Evolutionary conservation across 1,140 invertebrate species (phyloP), one percentile per base, ranked within the genome.

Genomic region (Bombus terrestris): DNA sequence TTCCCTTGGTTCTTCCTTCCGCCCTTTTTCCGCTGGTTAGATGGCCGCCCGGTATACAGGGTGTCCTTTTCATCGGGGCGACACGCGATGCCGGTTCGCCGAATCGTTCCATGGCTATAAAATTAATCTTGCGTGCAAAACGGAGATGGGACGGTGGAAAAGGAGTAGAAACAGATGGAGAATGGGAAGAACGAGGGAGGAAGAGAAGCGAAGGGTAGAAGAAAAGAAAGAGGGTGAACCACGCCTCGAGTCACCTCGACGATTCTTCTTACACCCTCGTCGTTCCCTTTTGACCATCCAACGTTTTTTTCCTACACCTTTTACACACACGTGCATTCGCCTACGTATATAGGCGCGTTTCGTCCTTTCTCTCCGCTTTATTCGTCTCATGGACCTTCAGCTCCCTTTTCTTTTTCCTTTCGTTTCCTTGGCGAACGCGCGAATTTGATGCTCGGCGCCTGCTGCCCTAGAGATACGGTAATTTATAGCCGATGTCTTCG

Each of bases 111-210:
- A 57, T 59, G 80, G 80, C 88, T 88, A 90, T 92, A 86, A 90
- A 91, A 90, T 90, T 91, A 90, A 88, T 91, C 88, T 91, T 86
- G 89, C 88, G 88, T 86, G 80, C 74, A 74, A 88, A 91, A 91
- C 85, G 85, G 88, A 88, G 87, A 87, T 84, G 87, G 86, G 83
- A 59, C 41, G 22, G 68, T 43, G 77, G 66, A 73, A 81, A 64
- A 73, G 47, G 77, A 78, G 59, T 76, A 82, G 83, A 83, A 87
- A 73, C 66, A 83, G 86, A 81, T 81, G 79, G 81, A 81, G 75
- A 78, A 64, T 74, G 62, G 57, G 57, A 9, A 3, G 37, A 22
- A 1, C 1, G 13, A 6, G n/a, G 8, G 13, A 13, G 6, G 39
- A 4, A n/a, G 12, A 8, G 10, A 53, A 8, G 37, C 2, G 12